Evolutionary conservation across 2,113 vertebrate genomes (phyloP), one percentile per base, ranked within the genome.

Genomic region (Oxyruncus cristatus): DNA sequence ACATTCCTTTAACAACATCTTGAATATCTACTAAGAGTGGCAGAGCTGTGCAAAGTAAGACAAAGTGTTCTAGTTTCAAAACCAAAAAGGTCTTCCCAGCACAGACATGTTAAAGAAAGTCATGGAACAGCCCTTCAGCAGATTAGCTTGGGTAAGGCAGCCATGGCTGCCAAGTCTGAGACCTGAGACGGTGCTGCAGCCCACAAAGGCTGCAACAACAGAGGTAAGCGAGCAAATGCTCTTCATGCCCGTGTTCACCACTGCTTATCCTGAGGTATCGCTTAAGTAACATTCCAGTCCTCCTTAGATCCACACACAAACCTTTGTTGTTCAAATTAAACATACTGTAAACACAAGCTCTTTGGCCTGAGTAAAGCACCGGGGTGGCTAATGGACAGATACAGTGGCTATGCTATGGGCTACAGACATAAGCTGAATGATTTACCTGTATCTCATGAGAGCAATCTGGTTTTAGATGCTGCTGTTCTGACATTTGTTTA

Each of bases 41-140:
- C 18, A 27, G 52, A 72, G 53, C 5, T 68, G 52, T 37, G 22
- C 24, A 33, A 70, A 78, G 70, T 14, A 49, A 44, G 13, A 41
- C n/a, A 6, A 39, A 56, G 32, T 27, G 35, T 67, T 47, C 47
- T 20, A n/a, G 22, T 72, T 77, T 62, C 30, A 30, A 67, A 81
- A 44, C 17, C 11, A 80, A 37, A 33, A 47, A 35, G 42, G 50
- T n/a, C 39, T 65, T 58, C 49, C 52, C 65, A 86, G 26, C 32
- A 15, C 0, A 1, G 24, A 39, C 6, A n/a, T 0, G 1, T 12
- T 52, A 47, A 49, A 71, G 50, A 75, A 79, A 73, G 50, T 21
- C 74, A 55, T 0, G 53, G 14, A 33, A 53, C 13, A 20, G 41
- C 50, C 49, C 75, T 49, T 44, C 56, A 59, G 12, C 20, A 49